A percentile compares a stretch with the other conserved stretches of the same genome.
Conservation (phyloP, 2,113 vertebrate species). For the Microtus ochrogaster region DNA sequence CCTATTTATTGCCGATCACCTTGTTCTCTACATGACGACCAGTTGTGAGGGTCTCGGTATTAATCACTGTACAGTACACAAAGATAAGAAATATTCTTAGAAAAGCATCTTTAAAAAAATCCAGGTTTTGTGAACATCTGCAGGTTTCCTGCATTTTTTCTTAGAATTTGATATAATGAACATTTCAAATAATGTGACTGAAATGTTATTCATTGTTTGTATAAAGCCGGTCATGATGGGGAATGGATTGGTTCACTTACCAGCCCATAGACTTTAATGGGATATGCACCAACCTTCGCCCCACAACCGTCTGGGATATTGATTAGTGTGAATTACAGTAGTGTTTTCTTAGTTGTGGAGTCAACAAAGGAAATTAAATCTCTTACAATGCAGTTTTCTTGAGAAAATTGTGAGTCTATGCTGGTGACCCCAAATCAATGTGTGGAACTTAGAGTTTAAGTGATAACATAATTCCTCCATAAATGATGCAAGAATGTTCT, state of each 20-base stretch:
- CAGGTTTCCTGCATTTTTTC: neutral
- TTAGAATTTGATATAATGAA: neutral
- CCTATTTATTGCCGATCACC: rapidly evolving
- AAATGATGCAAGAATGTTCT: neutral
- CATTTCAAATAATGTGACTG: neutral
- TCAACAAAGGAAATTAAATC: neutral
- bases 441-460: neutral
- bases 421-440: neutral
- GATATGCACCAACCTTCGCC: too few relatives aligned
- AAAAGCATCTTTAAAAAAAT: neutral
- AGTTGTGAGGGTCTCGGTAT: neutral
- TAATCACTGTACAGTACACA: neutral
- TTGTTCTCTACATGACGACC: neutral
- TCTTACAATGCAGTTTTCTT: neutral
- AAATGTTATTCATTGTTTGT: neutral
- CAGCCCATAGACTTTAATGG: neutral
- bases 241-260: neutral
- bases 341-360: neutral
- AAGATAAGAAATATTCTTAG: neutral
- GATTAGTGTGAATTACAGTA: rapidly evolving
- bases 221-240: neutral
- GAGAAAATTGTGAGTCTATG: neutral
- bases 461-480: neutral
- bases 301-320: neutral
- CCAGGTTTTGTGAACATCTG: neutral